Conservation (phyloP, 92 coral and sea anemone species). For the Pocillopora meandrina region DNA sequence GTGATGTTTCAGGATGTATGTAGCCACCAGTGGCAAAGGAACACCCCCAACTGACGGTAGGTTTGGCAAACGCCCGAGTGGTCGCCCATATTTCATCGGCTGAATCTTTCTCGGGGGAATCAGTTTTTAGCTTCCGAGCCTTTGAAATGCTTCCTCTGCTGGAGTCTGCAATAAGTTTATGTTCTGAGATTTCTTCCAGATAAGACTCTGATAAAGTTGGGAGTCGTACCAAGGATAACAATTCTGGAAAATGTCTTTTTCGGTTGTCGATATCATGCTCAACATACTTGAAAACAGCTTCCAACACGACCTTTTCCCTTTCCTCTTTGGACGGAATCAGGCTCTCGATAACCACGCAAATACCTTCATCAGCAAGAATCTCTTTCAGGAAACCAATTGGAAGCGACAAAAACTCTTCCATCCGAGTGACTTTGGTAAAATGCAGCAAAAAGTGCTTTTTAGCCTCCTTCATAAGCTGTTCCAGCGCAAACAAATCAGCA, state of each 20-base stretch:
- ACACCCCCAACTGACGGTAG: conserved; percentile 30
- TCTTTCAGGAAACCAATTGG: conserved; percentile 46
- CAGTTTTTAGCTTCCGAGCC: conserved; percentile 37
- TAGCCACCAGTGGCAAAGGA: conserved; percentile 9
- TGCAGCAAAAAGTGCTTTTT: conserved; percentile 36
- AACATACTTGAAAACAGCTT: conserved; percentile 54
- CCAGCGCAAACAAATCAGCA: conserved; percentile 54
- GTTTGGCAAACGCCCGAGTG: too few relatives aligned
- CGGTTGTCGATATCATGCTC: conserved; percentile 51
- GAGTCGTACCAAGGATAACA: conserved; percentile 60
- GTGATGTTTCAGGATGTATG: not conserved
- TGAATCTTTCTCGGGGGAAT: not conserved
- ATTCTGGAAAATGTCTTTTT: conserved; percentile 29
- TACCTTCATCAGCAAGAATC: conserved; percentile 45
- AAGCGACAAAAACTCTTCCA: conserved; percentile 53
- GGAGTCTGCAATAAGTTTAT: not conserved
- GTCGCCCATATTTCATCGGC: too few relatives aligned
- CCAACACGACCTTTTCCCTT: conserved; percentile 62
- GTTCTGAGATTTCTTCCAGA: conserved; percentile 37
- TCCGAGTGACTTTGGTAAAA: conserved; percentile 47
- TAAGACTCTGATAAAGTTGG: conserved; percentile 46
- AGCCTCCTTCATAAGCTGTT: conserved; percentile 43
- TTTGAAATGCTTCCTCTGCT: conserved; percentile 7
- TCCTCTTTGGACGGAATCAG: conserved; percentile 50
- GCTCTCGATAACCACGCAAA: conserved; percentile 52